Evolutionary conservation across 2,797 vertebrate species (phyloP).

Genomic region (Hybognathus amarus): DNA sequence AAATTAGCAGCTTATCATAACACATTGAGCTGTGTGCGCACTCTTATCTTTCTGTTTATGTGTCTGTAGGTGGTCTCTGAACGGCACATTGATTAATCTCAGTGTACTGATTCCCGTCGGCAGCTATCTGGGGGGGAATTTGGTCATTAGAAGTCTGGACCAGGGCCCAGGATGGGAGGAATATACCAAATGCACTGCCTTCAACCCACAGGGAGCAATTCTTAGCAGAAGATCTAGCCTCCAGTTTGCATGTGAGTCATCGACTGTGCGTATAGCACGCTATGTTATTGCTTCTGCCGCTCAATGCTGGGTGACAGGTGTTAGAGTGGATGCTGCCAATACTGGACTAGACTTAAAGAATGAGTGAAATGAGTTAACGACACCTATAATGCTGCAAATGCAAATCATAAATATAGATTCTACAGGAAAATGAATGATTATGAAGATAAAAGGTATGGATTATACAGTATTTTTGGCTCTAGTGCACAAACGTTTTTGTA

Average conservation of each 20-base stretch:
- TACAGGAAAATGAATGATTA: not conserved
- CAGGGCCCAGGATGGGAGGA: slow-evolving; percentile 81
- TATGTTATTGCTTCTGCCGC: slow-evolving; percentile 21
- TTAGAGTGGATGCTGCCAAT: slow-evolving; percentile 16
- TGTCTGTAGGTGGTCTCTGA: slow-evolving; percentile 87
- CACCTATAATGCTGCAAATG: not conserved
- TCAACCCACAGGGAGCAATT: slow-evolving; percentile 83
- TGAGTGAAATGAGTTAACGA: slow-evolving; percentile 22
- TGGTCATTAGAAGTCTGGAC: slow-evolving; percentile 84
- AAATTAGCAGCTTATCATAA: slow-evolving; percentile 12
- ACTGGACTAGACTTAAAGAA: slow-evolving; percentile 1
- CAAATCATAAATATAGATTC: not conserved
- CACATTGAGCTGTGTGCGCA: slow-evolving; percentile 28
- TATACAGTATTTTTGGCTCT: not conserved
- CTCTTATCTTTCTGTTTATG: slow-evolving; percentile 64
- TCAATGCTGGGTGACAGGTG: slow-evolving; percentile 21
- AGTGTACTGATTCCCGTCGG: slow-evolving; percentile 76
- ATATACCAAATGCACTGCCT: slow-evolving; percentile 87
- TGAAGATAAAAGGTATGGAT: not conserved
- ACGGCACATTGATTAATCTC: slow-evolving; percentile 84
- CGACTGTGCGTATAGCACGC: slow-evolving; percentile 21
- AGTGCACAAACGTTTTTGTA: not conserved
- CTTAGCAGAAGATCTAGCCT: slow-evolving; percentile 86
- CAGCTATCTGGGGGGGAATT: slow-evolving; percentile 82
- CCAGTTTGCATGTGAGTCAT: slow-evolving; percentile 87